Conservation (phyloP, 2,888 invertebrate species). For the Phortica magna region DNA sequence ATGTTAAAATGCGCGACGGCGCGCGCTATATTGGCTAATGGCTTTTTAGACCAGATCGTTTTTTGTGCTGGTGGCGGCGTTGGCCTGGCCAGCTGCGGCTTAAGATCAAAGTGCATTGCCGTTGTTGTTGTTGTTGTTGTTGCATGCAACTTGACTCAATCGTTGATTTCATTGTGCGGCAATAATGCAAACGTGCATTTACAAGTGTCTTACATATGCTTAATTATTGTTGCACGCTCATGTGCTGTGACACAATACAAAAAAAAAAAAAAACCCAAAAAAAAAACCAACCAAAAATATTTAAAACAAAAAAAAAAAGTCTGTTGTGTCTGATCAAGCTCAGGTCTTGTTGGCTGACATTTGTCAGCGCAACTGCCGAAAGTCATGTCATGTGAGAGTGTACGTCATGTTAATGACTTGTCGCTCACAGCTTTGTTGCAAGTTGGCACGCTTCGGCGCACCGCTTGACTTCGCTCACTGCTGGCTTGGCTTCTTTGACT, state of each 20-base stretch:
- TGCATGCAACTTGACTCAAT: slow-evolving; percentile 37
- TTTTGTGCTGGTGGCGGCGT: slow-evolving; percentile 66
- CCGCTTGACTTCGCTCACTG: neutral
- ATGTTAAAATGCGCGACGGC: slow-evolving; percentile 72
- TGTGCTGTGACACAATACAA: neutral
- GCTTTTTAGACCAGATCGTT: slow-evolving; percentile 59
- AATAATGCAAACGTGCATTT: slow-evolving; percentile 24
- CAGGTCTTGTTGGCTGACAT: neutral
- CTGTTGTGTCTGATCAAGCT: no score
- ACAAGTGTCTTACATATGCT: slow-evolving; percentile 28
- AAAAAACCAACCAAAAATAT: no score
- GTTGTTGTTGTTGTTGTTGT: slow-evolving; percentile 59
- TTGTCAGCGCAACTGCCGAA: slow-evolving; percentile 1
- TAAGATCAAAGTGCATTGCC: slow-evolving; percentile 60
- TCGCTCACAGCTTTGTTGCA: slow-evolving; percentile 45
- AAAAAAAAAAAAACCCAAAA: no score
- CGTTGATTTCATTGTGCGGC: slow-evolving; percentile 18
- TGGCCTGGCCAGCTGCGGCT: slow-evolving; percentile 53
- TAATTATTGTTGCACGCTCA: neutral
- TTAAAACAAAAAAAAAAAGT: no score
- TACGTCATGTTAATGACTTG: slow-evolving; percentile 50
- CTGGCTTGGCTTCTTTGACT: neutral
- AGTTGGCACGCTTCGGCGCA: slow-evolving; percentile 1
- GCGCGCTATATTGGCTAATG: slow-evolving; percentile 72
- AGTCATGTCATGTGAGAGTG: neutral